phyloP scores from a whole-genome alignment of 2,797 vertebrate genomes.

The Simalia tracyae region DNA sequence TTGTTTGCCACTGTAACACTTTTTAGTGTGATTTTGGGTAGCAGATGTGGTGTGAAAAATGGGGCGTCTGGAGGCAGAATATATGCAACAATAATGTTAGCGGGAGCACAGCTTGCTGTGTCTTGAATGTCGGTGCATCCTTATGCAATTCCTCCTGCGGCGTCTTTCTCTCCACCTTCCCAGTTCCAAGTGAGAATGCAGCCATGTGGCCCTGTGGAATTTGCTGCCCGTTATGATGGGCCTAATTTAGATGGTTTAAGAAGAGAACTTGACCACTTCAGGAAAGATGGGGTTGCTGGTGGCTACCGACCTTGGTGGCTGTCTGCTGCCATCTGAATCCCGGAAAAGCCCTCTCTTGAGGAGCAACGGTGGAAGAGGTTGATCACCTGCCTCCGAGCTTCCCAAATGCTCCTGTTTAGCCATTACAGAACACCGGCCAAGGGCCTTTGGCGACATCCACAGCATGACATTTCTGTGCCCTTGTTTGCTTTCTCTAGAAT shows the following conservation, averaged over 20 bases:
- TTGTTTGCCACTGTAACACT: not conserved
- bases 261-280: too few relatives aligned
- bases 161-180: not conserved
- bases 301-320: too few relatives aligned
- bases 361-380: too few relatives aligned
- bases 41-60: not conserved
- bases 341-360: too few relatives aligned
- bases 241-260: too few relatives aligned
- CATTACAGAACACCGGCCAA: too few relatives aligned
- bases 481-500: conserved; percentile 73
- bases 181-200: not conserved
- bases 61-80: not conserved
- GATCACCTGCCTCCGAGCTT: too few relatives aligned
- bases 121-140: not conserved
- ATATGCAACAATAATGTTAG: not conserved
- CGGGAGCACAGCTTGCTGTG: not conserved
- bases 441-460: not conserved
- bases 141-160: not conserved
- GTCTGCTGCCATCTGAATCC: too few relatives aligned
- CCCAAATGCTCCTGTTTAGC: too few relatives aligned
- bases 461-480: not conserved
- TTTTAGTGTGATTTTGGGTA: not conserved
- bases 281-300: too few relatives aligned
- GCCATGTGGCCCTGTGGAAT: not conserved
- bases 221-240: too few relatives aligned